Conservation (phyloP, 2,888 invertebrate species). For the Meiosimyza platycephala region DNA sequence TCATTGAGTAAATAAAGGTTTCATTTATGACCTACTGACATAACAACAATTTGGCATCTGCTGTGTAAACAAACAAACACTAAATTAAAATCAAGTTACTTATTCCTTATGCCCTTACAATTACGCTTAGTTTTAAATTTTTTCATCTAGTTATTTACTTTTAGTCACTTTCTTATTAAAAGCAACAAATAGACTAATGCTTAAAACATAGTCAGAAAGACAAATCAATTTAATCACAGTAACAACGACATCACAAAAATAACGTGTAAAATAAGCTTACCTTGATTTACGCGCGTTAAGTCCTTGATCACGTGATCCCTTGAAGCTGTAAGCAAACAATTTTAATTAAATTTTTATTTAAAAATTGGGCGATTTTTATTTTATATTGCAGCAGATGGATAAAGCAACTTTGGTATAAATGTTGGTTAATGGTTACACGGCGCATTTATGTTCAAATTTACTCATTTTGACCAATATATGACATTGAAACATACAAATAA, state of each 20-base stretch:
- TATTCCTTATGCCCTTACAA: too few species aligned
- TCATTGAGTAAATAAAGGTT: too few species aligned
- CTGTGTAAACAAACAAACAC: too few species aligned
- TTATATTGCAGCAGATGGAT: neutral
- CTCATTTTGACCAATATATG: too few species aligned
- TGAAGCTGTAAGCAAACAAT: conserved; percentile 69
- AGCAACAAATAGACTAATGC: conserved; percentile 53
- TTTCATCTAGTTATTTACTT: too few species aligned
- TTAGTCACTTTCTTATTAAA: conserved; percentile 23
- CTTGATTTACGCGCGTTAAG: conserved; percentile 67
- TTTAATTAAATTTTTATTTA: neutral
- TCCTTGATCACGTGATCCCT: conserved; percentile 73
- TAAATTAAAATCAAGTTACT: too few species aligned
- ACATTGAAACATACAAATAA: too few species aligned
- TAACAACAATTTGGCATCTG: too few species aligned
- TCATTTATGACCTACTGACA: too few species aligned
- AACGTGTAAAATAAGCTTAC: conserved; percentile 59
- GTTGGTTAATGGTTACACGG: conserved; percentile 33
- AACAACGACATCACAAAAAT: conserved; percentile 40
- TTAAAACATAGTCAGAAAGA: conserved; percentile 41
- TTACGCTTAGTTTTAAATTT: too few species aligned
- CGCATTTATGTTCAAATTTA: conserved; percentile 3
- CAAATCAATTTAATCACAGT: conserved; percentile 29
- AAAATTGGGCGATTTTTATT: too few species aligned
- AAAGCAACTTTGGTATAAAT: conserved; percentile 18